phyloP scores from a whole-genome alignment of 2,113 vertebrate species.

The Rhodinocichla rosea region DNA sequence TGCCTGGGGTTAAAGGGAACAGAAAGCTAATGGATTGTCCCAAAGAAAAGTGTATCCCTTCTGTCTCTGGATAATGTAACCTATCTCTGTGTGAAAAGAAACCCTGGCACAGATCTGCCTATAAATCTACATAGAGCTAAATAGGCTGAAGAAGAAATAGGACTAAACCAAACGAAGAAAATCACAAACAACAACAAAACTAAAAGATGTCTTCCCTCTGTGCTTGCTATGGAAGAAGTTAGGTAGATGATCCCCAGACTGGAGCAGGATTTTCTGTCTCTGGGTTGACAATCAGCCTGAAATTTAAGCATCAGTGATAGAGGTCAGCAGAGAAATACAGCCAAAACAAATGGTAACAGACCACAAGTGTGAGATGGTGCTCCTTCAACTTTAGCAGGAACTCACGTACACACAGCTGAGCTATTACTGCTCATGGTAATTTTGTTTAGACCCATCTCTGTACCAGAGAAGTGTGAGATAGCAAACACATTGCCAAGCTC shows the following conservation, averaged over 20 bases:
- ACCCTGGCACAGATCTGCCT: not conserved
- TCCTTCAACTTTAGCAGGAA: not conserved
- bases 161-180: not conserved
- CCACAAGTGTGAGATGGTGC: not conserved
- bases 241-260: not conserved
- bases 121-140: not conserved
- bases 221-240: not conserved
- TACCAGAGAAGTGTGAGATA: not conserved
- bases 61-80: not conserved
- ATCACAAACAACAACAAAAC: not conserved
- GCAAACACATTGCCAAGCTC: not conserved
- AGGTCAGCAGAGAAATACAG: not conserved
- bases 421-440: not conserved
- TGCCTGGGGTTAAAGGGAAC: not conserved
- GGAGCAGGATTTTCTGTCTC: not conserved
- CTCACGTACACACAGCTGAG: not conserved
- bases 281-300: not conserved
- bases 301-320: not conserved
- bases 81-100: not conserved
- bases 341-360: not conserved
- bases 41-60: not conserved
- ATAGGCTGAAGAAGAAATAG: not conserved
- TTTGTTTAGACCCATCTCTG: not conserved
- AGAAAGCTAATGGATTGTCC: not conserved
- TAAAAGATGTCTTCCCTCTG: not conserved